These are phyloP conservation scores for Habropoda laboriosa DNA, from an alignment of 1,140 invertebrate genomes.

Conservation along the genomic window DNA sequence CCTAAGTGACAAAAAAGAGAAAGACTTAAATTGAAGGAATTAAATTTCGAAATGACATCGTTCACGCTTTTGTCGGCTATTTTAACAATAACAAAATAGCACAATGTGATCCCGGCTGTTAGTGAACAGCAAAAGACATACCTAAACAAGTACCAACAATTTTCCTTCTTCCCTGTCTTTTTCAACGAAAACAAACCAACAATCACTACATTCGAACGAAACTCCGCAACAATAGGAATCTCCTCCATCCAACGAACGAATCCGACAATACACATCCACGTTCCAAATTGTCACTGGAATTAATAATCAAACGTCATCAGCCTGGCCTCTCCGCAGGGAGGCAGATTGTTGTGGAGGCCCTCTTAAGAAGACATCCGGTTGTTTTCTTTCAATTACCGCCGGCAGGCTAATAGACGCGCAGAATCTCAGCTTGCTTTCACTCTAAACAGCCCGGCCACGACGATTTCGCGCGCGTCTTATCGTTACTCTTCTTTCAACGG, in stretches of 20 bases:
- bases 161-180: too few relatives aligned
- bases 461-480: slow-evolving; percentile 47
- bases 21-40: too few relatives aligned
- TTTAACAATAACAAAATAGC: too few relatives aligned
- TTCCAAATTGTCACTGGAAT: background rate
- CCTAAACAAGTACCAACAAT: too few relatives aligned
- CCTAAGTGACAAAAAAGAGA: too few relatives aligned
- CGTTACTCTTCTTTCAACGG: slow-evolving; percentile 42
- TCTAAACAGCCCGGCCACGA: slow-evolving; percentile 38
- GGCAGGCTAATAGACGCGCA: slow-evolving; percentile 30
- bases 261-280: background rate
- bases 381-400: slow-evolving; percentile 50
- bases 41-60: too few relatives aligned
- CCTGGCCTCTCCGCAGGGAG: background rate
- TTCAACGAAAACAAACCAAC: too few relatives aligned
- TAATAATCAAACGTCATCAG: slow-evolving; percentile 1
- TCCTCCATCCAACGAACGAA: too few relatives aligned
- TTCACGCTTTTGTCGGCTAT: too few relatives aligned
- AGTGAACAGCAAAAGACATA: too few relatives aligned
- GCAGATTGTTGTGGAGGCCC: background rate
- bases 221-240: background rate
- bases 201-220: too few relatives aligned
- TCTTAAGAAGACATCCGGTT: background rate
- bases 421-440: slow-evolving; percentile 57
- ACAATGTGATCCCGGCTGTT: too few relatives aligned